Base-by-base conservation (phyloP, 1,140 invertebrate genomes). In the Cyrtorhinus lividipennis region DNA sequence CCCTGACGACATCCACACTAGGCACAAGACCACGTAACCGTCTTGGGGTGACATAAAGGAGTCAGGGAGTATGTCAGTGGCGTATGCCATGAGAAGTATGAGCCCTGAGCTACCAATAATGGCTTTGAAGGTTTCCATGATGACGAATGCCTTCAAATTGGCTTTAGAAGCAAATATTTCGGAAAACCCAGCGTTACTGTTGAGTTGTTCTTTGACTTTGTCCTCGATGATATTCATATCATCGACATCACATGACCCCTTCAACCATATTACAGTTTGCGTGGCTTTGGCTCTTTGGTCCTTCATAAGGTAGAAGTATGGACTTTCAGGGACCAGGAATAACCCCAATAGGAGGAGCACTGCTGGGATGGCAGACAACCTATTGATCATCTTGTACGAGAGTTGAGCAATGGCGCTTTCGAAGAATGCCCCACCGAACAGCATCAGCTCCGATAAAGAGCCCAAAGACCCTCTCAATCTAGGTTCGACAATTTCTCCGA, bases 321-420 rank as follows among this genome's bases (percentile, higher is more conserved):
- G 91, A 27, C 87, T 86, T 70, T 95, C 92, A 0, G 90, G 90
- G 75, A 91, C 84, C 53, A 83, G 80, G 2, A 80, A 57, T 73
- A 87, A 85, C 66, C 83, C 81, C 0, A 79, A 60, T 0, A 87
- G 67, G 71, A 90, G 85, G 0, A 82, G 24, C 0, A 81, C 67
- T 0, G 84, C 83, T 27, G 85, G 69, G 0, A 78, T 44, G 0
- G 80, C 79, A 59, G 84, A 86, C 23, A 84, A 68, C 1, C 84
- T 70, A 5, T 84, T 84, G 23, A 94, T 72, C 0, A 74, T 72
- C 1, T 74, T 71, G 74, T 92, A 92, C 0, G 87, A 76, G 67
- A 75, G 84, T 0, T 88, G 81, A 0, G 92, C 92, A 30, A 89
- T 76, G 0, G 76, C 70, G 70, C 90, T 93, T 0, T 85, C 77